Conservation (phyloP, 2,113 vertebrate species). For the Anguilla japonica region DNA sequence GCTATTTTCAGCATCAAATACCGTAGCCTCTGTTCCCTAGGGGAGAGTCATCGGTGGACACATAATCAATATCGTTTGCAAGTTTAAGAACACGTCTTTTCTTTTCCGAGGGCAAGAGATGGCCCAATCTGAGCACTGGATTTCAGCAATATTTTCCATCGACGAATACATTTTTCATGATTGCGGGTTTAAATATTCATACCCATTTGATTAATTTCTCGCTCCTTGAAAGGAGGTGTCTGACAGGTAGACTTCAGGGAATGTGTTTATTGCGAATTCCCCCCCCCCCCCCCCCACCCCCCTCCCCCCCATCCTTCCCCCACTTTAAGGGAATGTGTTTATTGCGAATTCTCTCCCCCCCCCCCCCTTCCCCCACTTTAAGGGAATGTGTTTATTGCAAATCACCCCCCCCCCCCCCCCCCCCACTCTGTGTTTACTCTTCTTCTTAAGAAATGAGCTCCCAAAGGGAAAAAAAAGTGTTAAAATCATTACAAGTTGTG, state of each 20-base stretch:
- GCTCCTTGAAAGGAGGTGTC: conserved; percentile 44
- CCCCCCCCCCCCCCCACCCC: conserved; percentile 25
- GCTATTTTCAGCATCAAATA: conserved; percentile 53
- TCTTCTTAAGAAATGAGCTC: conserved; percentile 43
- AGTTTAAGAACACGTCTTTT: conserved; percentile 56
- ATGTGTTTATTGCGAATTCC: conserved; percentile 50
- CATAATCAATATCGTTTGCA: conserved; percentile 64
- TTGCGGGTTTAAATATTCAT: conserved; percentile 52
- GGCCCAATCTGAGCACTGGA: conserved; percentile 40
- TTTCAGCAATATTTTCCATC: conserved; percentile 38
- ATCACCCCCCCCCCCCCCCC: conserved; percentile 37
- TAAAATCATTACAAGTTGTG: conserved; percentile 53
- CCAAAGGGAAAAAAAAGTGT: conserved; percentile 41
- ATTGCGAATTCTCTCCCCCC: conserved; percentile 44
- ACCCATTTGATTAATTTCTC: conserved; percentile 54
- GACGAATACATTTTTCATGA: conserved; percentile 42
- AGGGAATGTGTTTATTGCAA: conserved; percentile 57
- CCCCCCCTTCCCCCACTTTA: neutral
- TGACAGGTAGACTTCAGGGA: conserved; percentile 63
- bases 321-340: conserved; percentile 52
- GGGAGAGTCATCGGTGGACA: conserved; percentile 49
- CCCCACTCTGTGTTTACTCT: conserved; percentile 52
- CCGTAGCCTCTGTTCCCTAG: conserved; percentile 37
- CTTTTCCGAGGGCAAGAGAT: conserved; percentile 33
- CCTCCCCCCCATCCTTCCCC: conserved; percentile 38